Evolutionary conservation across 2,888 invertebrate species (phyloP).

Genomic region (Agrypnus murinus): DNA sequence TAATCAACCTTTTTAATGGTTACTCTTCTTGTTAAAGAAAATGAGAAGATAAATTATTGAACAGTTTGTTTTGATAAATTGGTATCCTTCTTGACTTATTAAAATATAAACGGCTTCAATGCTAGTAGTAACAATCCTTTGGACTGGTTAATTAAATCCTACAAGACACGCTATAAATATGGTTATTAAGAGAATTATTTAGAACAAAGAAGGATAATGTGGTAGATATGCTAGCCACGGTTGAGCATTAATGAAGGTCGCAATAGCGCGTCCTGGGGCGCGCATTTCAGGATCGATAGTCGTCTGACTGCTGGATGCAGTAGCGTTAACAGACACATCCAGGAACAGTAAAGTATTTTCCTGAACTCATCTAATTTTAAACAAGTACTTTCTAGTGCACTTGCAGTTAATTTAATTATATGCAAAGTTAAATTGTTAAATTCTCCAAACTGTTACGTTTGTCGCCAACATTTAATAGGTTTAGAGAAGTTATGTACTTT

Average conservation of each 20-base stretch:
- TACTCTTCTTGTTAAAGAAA: too few relatives aligned
- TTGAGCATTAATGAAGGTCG: constrained; percentile 33
- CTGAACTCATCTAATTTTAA: constrained; percentile 21
- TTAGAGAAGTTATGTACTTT: too few relatives aligned
- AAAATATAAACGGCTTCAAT: too few relatives aligned
- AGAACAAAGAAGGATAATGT: constrained; percentile 22
- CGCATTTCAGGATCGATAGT: constrained; percentile 30
- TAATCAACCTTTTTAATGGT: too few relatives aligned
- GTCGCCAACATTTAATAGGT: not conserved
- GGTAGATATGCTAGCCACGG: constrained; percentile 14
- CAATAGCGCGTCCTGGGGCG: constrained; percentile 29
- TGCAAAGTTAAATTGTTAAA: not conserved
- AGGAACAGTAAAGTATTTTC: constrained; percentile 9
- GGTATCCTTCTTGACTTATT: too few relatives aligned
- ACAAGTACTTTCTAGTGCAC: constrained; percentile 15
- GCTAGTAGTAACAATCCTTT: too few relatives aligned
- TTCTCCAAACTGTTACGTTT: not conserved
- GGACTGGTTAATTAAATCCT: too few relatives aligned
- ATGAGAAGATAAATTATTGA: too few relatives aligned
- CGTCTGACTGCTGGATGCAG: constrained; percentile 30
- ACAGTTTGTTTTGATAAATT: too few relatives aligned
- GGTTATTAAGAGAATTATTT: constrained; percentile 2
- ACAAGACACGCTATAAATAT: not conserved
- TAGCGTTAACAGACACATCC: constrained; percentile 7
- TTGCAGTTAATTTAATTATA: constrained; percentile 14